Evolutionary conservation across 92 coral and sea anemone species (phyloP).

Genomic region (Metridium senile): DNA sequence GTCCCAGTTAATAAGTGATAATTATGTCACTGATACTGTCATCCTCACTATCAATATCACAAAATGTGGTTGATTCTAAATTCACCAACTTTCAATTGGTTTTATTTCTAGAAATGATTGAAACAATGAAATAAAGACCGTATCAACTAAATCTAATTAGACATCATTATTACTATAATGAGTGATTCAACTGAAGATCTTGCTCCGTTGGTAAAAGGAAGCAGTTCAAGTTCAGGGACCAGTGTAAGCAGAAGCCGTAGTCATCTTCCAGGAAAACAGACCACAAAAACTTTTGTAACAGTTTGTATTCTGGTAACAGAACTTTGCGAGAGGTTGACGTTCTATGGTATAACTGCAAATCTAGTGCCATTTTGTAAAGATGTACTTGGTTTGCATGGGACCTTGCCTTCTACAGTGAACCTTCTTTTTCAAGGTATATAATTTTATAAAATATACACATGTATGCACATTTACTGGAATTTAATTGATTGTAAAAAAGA

Average conservation of each 20-base stretch:
- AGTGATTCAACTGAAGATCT: background rate
- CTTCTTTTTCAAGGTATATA: slow-evolving; percentile 71
- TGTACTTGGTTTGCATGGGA: slow-evolving; percentile 30
- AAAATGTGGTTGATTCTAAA: too few relatives aligned
- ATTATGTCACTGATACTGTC: too few relatives aligned
- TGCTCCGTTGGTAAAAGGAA: slow-evolving; percentile 21
- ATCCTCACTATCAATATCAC: too few relatives aligned
- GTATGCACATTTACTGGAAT: too few relatives aligned
- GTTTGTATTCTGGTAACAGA: slow-evolving; percentile 83
- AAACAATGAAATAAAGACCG: background rate
- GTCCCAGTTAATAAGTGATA: too few relatives aligned
- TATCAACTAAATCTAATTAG: background rate
- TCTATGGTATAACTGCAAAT: slow-evolving; percentile 85
- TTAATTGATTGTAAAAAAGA: too few relatives aligned
- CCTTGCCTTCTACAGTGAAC: slow-evolving; percentile 68
- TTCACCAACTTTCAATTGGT: too few relatives aligned
- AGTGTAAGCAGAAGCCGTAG: background rate
- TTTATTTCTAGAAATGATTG: too few relatives aligned
- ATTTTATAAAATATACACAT: too few relatives aligned
- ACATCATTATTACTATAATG: background rate
- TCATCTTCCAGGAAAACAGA: slow-evolving; percentile 53
- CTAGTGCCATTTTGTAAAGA: slow-evolving; percentile 64
- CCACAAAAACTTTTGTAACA: slow-evolving; percentile 44
- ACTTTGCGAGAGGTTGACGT: slow-evolving; percentile 85
- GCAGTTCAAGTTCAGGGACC: slow-evolving; percentile 9